Evolutionary conservation across 2,797 vertebrate genomes (phyloP), one percentile per base, ranked within the genome.

Genomic region (Enteromius argenteus): DNA sequence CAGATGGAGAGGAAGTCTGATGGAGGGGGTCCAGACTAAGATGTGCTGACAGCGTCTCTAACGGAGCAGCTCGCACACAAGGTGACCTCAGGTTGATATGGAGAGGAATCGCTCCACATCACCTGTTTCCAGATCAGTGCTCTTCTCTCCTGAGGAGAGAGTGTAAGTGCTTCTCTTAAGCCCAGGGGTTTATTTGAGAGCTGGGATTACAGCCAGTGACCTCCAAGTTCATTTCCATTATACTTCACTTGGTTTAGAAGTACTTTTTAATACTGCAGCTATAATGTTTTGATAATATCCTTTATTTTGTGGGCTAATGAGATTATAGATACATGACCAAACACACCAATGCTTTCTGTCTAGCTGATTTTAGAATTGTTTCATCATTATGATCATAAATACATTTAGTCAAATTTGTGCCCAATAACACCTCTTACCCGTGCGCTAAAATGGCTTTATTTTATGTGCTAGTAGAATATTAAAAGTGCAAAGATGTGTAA

Each of bases 61-160:
- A 21, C 17, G 14, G 42, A 39, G 77, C 68, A 69, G 69, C 80
- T 86, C 64, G 21, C 74, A 72, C 68, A 80, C 85, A 88, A 86
- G 77, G 79, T 86, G 84, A 89, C 84, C 86, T 87, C 56, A 46
- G 81, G 23, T 27, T 83, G 86, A 83, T 81, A 85, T 58, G 39
- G 73, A 87, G 86, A 84, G 82, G 76, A 87, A 79, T 49, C 72
- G 21, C 72, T 81, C 44, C 60, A 80, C 68, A 84, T 87, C 77
- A 60, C 67, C 83, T 44, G 67, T 79, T 84, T 87, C 83, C 85
- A 81, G 49, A 83, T 69, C 73, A 64, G 58, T 68, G 67, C 69
- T 67, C 23, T 84, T 2, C 58, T 84, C 66, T 67, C 72, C 37
- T n/a, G 77, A 80, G 69, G 39, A 67, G 69, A 80, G 32, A 72